Base-by-base conservation (phyloP, 2,888 invertebrate species). In the Drosophila hamatofila region DNA sequence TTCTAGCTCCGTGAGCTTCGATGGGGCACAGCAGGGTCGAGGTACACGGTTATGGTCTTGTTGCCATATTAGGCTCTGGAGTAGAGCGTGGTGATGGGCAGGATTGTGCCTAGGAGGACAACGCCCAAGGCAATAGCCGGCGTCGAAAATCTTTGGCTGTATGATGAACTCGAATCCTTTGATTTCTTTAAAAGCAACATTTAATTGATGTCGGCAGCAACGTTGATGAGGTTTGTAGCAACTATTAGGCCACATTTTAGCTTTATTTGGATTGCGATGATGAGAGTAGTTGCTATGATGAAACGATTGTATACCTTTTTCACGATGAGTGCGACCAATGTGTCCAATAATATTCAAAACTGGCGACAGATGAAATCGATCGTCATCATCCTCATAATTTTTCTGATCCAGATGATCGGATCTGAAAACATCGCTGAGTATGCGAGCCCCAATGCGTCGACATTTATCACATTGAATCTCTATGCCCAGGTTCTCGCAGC, bases 1-100 rank as follows among this genome's bases (percentile, higher is more conserved):
- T 87, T 95, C 94, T 61, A 96, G 92, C 64, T 95, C 94, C 37
- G 94, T 94, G 52, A 96, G 93, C 83, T 95, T 95, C 42, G 95
- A 95, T 0, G 96, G 96, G 0, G 95, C 95, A 91, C 96, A 96
- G 85, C 96, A 96, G 0, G 95, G 95, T 60, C 95, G 94, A 4
- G 93, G 92, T 16, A 93, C 94, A 70, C 93, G 93, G 57, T 91
- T 93, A 66, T 93, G 93, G 81, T 95, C 94, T 88, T 95, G 94
- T 83, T 95, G 94, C 94, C 95, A 95, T 76, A 96, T 94, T 11
- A 96, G 92, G 79, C 95, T 95, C 91, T 96, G 96, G 56, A 96
- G 93, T 23, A 95, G 92, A 1, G 96, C 96, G 91, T 96, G 96
- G 82, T 95, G 95, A 75, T 95, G 95, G 2, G 96, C 96, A 14